Evolutionary conservation across 2,888 invertebrate species (phyloP).

Genomic region (Ophraella communa): DNA sequence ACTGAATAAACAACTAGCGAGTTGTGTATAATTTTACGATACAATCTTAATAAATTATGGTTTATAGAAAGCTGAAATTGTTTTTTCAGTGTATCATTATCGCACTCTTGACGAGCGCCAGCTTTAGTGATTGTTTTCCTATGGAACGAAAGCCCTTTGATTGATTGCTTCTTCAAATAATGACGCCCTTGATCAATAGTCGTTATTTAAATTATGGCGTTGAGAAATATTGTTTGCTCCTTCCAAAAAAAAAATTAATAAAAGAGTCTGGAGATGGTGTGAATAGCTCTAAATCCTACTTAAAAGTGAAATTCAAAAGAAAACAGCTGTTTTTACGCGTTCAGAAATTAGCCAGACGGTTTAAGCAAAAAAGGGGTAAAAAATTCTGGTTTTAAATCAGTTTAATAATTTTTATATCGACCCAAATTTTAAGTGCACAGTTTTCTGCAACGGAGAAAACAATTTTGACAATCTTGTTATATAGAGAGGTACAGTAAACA

Average conservation of each 20-base stretch:
- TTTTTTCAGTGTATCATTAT: neutral
- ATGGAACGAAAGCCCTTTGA: slow-evolving; percentile 32
- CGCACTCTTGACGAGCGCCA: neutral
- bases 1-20: too few species aligned
- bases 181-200: slow-evolving; percentile 35
- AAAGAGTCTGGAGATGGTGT: slow-evolving; percentile 8
- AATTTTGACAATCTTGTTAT: too few species aligned
- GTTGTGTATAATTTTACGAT: too few species aligned
- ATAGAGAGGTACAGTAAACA: too few species aligned
- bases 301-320: neutral
- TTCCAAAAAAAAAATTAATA: neutral
- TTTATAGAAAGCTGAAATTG: too few species aligned
- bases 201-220: slow-evolving; percentile 35
- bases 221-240: slow-evolving; percentile 38
- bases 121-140: slow-evolving; percentile 35
- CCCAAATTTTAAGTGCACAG: too few species aligned
- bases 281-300: neutral
- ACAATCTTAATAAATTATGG: too few species aligned
- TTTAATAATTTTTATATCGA: too few species aligned
- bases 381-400: too few species aligned
- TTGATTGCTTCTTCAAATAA: slow-evolving; percentile 34
- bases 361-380: too few species aligned
- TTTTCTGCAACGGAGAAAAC: too few species aligned
- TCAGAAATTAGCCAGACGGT: neutral
- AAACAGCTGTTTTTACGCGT: neutral